These are phyloP conservation scores for Acanthisitta chloris DNA, from an alignment of 2,113 vertebrate genomes.

Conservation along the genomic window DNA sequence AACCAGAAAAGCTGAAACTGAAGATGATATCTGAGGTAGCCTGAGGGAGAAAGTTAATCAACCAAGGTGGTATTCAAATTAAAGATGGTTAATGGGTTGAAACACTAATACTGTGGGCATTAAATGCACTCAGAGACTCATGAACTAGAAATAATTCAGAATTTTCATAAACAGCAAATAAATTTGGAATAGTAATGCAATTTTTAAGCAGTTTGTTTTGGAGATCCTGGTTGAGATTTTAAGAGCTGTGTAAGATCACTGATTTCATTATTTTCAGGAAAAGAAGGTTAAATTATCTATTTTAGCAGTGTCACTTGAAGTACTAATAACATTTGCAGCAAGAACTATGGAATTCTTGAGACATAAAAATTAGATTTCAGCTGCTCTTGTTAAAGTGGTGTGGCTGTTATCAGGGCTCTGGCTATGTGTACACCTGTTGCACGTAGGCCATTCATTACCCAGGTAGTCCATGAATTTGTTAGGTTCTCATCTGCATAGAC, in stretches of 20 bases:
- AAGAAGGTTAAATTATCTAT: neutral
- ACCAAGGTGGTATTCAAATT: neutral
- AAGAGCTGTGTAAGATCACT: neutral
- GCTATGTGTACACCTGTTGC: neutral
- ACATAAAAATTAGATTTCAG: neutral
- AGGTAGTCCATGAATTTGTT: neutral
- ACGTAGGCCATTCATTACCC: neutral
- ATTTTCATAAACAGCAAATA: neutral
- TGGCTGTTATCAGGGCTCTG: neutral
- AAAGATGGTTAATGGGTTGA: neutral
- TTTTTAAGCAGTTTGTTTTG: neutral
- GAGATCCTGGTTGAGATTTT: neutral
- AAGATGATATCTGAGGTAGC: neutral
- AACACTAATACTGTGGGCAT: neutral
- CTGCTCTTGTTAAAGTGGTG: rapidly evolving
- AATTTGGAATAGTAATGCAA: neutral
- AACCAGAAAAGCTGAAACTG: neutral
- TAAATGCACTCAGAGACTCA: neutral
- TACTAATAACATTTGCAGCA: neutral
- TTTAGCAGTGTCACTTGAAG: neutral
- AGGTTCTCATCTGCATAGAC: neutral
- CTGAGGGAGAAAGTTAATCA: neutral
- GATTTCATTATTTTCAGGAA: neutral
- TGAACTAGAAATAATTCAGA: neutral
- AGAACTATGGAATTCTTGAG: neutral